Evolutionary conservation across 2,888 invertebrate species (phyloP).

Genomic region (Drosophila ezoana): DNA sequence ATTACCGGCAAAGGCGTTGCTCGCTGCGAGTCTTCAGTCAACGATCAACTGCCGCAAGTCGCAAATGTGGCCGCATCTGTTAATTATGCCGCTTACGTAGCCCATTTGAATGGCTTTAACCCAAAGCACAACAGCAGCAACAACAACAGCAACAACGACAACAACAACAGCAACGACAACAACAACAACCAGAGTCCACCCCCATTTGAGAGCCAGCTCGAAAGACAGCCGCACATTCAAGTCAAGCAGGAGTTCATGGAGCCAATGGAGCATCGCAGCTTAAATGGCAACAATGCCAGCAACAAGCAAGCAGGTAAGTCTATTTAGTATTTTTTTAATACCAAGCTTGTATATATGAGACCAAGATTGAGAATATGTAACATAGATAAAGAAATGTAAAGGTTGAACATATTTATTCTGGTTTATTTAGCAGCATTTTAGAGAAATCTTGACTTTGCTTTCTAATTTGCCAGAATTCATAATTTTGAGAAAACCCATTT

Average conservation of each 20-base stretch:
- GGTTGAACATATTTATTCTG: no score
- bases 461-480: no score
- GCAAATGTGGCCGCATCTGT: slow-evolving; percentile 44
- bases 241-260: slow-evolving; percentile 79
- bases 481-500: no score
- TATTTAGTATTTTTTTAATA: neutral
- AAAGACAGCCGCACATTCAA: slow-evolving; percentile 71
- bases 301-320: slow-evolving; percentile 29
- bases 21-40: slow-evolving; percentile 60
- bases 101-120: slow-evolving; percentile 73
- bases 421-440: no score
- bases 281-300: neutral
- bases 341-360: neutral
- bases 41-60: slow-evolving; percentile 70
- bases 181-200: slow-evolving; percentile 21
- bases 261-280: slow-evolving; percentile 20
- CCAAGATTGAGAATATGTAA: no score
- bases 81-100: slow-evolving; percentile 71
- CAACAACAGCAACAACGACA: slow-evolving; percentile 21
- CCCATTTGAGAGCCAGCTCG: slow-evolving; percentile 48
- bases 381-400: no score
- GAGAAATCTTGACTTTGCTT: no score
- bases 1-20: slow-evolving; percentile 81
- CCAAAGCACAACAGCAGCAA: slow-evolving; percentile 36
- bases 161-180: slow-evolving; percentile 14